These are phyloP conservation scores for Pangasianodon gigas DNA, from an alignment of 2,113 vertebrate genomes.

Conservation along the genomic window DNA sequence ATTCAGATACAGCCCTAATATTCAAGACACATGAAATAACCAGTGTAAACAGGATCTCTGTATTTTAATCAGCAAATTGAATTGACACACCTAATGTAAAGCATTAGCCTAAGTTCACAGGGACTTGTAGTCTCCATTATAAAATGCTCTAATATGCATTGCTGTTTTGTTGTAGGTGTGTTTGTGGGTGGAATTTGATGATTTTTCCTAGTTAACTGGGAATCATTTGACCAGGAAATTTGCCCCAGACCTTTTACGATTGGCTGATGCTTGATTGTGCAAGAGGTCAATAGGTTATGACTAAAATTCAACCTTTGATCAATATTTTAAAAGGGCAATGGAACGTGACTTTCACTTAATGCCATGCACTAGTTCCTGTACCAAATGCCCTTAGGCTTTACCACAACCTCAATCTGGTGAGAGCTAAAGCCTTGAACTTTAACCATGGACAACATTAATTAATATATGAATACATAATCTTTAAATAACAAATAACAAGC, in stretches of 20 bases:
- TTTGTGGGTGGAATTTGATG: not conserved
- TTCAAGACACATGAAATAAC: not conserved
- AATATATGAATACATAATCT: not conserved
- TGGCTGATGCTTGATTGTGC: not conserved
- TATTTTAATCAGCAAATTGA: not conserved
- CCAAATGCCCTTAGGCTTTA: not conserved
- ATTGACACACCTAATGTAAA: not conserved
- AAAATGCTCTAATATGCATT: not conserved
- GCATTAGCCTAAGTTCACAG: not conserved
- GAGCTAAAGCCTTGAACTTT: not conserved
- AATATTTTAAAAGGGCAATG: not conserved
- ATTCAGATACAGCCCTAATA: not conserved
- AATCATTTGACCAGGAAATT: not conserved
- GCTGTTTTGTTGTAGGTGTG: too few relatives aligned
- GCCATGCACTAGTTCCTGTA: not conserved
- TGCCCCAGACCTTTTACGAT: not conserved
- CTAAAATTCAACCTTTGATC: not conserved
- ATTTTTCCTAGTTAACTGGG: not conserved
- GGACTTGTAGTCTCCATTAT: not conserved
- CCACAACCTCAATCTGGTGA: not conserved
- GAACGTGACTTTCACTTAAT: not conserved
- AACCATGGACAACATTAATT: too few relatives aligned
- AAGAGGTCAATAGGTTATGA: not conserved
- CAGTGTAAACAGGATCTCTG: not conserved
- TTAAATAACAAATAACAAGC: not conserved